Percentiles rank a stretch among this genome's conserved stretches.
phyloP scores from a whole-genome alignment of 2,888 invertebrate species.

The Agrochola circellaris region DNA sequence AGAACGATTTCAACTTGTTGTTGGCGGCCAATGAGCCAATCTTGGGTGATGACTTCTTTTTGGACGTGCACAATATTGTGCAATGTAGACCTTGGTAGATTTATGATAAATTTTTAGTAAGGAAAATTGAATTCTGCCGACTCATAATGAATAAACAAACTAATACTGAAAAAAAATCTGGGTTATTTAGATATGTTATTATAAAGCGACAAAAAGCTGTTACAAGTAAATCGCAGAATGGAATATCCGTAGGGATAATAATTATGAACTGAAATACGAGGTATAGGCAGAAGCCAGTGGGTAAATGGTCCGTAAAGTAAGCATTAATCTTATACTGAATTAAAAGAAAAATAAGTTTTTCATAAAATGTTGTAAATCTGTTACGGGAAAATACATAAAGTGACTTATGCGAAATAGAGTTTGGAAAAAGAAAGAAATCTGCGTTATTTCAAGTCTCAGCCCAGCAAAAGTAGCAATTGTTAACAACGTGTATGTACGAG shows the following conservation, averaged over 20 bases:
- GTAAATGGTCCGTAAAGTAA: background rate
- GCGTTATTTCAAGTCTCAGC: background rate
- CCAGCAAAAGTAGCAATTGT: conserved; percentile 26
- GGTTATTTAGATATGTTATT: background rate
- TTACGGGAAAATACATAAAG: background rate
- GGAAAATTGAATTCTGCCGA: background rate
- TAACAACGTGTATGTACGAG: conserved; percentile 51
- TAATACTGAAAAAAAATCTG: background rate
- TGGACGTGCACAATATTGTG: conserved; percentile 30
- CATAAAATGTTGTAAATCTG: background rate
- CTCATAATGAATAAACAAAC: background rate
- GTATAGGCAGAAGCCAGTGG: no score
- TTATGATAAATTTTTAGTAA: background rate
- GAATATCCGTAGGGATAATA: background rate
- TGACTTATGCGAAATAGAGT: background rate
- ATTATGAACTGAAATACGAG: background rate
- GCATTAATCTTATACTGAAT: no score
- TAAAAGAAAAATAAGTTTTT: background rate
- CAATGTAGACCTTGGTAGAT: conserved; percentile 15
- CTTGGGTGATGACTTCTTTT: conserved; percentile 21
- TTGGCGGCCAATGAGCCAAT: conserved; percentile 25
- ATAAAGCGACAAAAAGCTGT: background rate
- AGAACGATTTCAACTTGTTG: conserved; percentile 41
- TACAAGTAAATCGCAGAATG: background rate
- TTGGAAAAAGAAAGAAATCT: background rate